phyloP scores from a whole-genome alignment of 2,888 invertebrate species.

The Neoascia interrupta region DNA sequence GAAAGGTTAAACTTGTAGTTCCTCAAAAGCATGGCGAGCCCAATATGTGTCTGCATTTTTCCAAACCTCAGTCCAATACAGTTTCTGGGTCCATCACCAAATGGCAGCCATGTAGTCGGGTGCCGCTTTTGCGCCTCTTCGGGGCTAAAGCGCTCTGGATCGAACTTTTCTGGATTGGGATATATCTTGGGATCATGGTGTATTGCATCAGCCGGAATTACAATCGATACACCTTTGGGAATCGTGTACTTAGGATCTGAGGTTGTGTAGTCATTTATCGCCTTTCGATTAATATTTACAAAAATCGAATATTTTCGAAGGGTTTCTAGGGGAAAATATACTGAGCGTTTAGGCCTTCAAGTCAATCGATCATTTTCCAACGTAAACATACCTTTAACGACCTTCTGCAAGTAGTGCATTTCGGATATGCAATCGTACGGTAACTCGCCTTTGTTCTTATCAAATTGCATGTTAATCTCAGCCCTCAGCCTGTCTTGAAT shows the following conservation, averaged over 20 bases:
- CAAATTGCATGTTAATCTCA: slow-evolving; percentile 73
- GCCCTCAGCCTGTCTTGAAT: slow-evolving; percentile 72
- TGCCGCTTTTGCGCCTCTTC: slow-evolving; percentile 81
- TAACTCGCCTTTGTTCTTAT: slow-evolving; percentile 71
- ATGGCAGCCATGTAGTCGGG: slow-evolving; percentile 74
- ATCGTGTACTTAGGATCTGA: slow-evolving; percentile 80
- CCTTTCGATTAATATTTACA: slow-evolving; percentile 79
- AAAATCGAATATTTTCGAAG: slow-evolving; percentile 82
- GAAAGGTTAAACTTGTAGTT: slow-evolving; percentile 70
- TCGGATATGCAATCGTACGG: slow-evolving; percentile 74
- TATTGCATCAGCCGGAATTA: slow-evolving; percentile 78
- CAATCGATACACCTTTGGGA: slow-evolving; percentile 75
- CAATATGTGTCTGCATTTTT: slow-evolving; percentile 23
- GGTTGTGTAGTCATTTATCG: slow-evolving; percentile 79
- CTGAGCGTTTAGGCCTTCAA: no score
- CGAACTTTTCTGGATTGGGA: slow-evolving; percentile 82
- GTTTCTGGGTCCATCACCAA: slow-evolving; percentile 77
- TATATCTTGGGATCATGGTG: slow-evolving; percentile 81
- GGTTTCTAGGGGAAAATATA: slow-evolving; percentile 81
- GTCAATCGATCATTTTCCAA: no score
- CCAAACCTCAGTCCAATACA: slow-evolving; percentile 75
- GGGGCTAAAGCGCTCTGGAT: slow-evolving; percentile 82
- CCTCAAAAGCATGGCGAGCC: background rate
- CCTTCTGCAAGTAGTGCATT: slow-evolving; percentile 72
- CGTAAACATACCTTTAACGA: slow-evolving; percentile 74